Percentiles rank a stretch among this genome's conserved stretches.
phyloP scores from a whole-genome alignment of 2,797 vertebrate species.

The Poeciliopsis paucimaculata region DNA sequence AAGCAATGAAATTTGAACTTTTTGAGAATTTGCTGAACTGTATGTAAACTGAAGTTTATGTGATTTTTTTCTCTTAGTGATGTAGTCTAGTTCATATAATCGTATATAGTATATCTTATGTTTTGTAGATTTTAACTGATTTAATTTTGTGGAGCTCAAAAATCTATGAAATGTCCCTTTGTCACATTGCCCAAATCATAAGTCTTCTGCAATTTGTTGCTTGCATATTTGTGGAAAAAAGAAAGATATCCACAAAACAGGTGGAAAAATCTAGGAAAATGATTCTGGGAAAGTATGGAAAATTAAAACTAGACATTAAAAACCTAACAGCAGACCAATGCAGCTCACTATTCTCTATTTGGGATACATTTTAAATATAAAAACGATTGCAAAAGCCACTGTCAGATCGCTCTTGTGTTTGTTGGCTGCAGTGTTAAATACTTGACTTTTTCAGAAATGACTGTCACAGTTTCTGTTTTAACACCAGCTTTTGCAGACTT shows the following conservation, averaged over 20 bases:
- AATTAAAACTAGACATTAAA: not conserved
- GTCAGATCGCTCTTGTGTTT: not conserved
- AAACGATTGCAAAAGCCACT: not conserved
- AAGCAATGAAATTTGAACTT: not conserved
- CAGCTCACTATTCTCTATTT: not conserved
- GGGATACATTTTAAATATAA: not conserved
- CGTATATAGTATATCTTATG: not conserved
- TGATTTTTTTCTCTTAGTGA: no score
- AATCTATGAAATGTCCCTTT: not conserved
- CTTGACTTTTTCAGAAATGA: not conserved
- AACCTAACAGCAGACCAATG: not conserved
- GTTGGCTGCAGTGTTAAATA: not conserved
- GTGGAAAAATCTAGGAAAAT: not conserved
- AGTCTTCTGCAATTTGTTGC: not conserved
- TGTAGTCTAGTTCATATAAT: not conserved
- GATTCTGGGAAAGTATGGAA: not conserved
- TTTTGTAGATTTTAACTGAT: not conserved
- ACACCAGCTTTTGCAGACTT: not conserved
- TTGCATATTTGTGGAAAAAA: not conserved
- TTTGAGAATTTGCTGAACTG: not conserved
- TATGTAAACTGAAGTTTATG: not conserved
- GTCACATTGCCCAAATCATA: not conserved
- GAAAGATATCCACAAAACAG: not conserved
- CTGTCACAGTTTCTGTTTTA: not conserved
- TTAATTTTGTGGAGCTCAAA: not conserved